Conservation (phyloP, 2,888 invertebrate genomes). For the Limnephilus auricula region DNA sequence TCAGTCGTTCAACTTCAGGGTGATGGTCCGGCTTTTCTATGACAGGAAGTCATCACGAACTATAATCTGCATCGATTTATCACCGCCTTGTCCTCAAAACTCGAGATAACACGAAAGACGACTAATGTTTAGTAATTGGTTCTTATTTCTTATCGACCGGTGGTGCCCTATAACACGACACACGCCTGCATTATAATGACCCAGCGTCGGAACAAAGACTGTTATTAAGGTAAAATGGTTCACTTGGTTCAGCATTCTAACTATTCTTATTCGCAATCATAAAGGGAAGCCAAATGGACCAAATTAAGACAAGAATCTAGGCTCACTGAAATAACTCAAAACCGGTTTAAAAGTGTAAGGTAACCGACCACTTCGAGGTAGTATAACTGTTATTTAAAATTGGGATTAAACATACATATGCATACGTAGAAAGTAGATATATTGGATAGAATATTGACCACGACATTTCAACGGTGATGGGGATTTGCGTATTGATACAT, state of each 20-base stretch:
- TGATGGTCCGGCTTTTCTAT: slow-evolving; percentile 16
- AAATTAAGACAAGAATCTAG: not conserved
- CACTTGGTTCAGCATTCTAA: not conserved
- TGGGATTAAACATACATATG: not conserved
- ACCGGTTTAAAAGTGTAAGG: not conserved
- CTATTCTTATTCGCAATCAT: not conserved
- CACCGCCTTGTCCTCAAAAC: slow-evolving; percentile 33
- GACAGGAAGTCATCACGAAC: slow-evolving; percentile 25
- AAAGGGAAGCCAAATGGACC: not conserved
- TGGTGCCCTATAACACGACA: not conserved
- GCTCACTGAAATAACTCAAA: not conserved
- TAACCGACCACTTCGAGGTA: not conserved
- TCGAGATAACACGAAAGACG: not conserved
- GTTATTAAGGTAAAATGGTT: not conserved
- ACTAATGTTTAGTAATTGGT: not conserved
- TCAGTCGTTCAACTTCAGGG: slow-evolving; percentile 1
- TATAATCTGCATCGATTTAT: slow-evolving; percentile 20
- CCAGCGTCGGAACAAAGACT: not conserved
- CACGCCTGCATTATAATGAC: not conserved
- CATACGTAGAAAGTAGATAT: not conserved
- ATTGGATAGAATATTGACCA: not conserved
- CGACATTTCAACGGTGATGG: not conserved
- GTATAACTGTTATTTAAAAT: not conserved
- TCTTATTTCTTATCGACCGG: not conserved
- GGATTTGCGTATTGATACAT: not conserved